Base-by-base conservation (phyloP, 2,113 vertebrate genomes). In the Camelus bactrianus region DNA sequence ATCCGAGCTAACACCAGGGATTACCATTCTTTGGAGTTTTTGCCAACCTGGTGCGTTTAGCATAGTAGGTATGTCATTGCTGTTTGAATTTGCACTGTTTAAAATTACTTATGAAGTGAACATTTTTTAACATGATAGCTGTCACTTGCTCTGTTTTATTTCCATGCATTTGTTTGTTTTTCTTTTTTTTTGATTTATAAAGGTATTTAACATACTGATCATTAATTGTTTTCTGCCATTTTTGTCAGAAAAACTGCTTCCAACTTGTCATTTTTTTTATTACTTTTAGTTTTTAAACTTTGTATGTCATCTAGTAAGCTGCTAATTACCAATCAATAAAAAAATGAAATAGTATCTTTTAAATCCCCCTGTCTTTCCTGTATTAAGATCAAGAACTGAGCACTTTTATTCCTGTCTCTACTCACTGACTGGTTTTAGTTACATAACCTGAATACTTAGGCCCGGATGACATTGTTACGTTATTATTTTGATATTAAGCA, bases 21-120 rank as follows among this genome's bases (percentile, higher is more conserved):
- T 97, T 92, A 50, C 48, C 14, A 30, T 89, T 96, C 89, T 95
- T 94, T 67, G 87, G 83, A 85, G n/a, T 95, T 79, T 91, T 80
- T 79, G 89, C 65, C 89, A 87, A 2, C 89, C 42, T 52, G 30
- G 64, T 64, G 60, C 79, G 46, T 86, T 92, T 92, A 73, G 64
- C 32, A 56, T 16, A 24, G 26, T 42, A 79, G 52, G 76, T 32
- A 89, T 42, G 91, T 48, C 77, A 48, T 77, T 97, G 83, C 82
- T 93, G 35, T 83, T 95, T 81, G 89, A 89, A 91, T 89, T 64
- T 96, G 50, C n/a, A 56, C 73, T 90, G 93, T 93, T 56, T 13
- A 8, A 91, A 86, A 42, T 83, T 64, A 86, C 12, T 48, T 64
- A 67, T 20, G 35, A 92, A 65, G 46, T 64, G 81, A 38, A 20